Conservation (phyloP, 1,140 invertebrate genomes). For the Rhyacophila brunnea region DNA sequence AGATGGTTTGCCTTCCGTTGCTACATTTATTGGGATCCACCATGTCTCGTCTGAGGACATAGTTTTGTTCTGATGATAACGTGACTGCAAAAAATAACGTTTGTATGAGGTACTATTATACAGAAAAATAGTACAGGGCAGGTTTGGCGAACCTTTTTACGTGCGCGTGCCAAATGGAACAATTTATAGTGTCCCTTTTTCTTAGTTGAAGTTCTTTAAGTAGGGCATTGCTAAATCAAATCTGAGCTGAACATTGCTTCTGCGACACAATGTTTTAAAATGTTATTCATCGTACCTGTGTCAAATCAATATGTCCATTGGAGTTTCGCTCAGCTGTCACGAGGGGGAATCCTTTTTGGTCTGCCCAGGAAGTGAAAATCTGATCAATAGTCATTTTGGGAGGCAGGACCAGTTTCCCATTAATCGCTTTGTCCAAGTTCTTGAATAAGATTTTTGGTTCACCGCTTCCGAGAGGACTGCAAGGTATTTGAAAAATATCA, state of each 20-base stretch:
- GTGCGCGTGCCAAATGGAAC: no score
- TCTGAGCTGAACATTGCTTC: background rate
- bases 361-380: constrained; percentile 66
- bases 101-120: no score
- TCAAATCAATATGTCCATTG: constrained; percentile 44
- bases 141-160: no score
- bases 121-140: no score
- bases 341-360: constrained; percentile 65
- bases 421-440: background rate
- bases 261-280: background rate
- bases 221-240: background rate
- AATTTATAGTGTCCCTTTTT: no score
- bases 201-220: no score
- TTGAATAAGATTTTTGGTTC: constrained; percentile 8
- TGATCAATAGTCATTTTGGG: constrained; percentile 31
- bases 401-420: background rate
- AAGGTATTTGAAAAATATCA: no score
- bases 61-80: background rate
- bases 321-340: constrained; percentile 55
- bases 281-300: constrained; percentile 50
- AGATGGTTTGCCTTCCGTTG: constrained; percentile 38
- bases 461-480: constrained; percentile 3
- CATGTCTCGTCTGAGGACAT: constrained; percentile 36
- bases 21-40: constrained; percentile 50
- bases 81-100: background rate